These are phyloP conservation scores for Teinopalpus imperialis DNA, from an alignment of 2,888 invertebrate species.

Conservation along the genomic window DNA sequence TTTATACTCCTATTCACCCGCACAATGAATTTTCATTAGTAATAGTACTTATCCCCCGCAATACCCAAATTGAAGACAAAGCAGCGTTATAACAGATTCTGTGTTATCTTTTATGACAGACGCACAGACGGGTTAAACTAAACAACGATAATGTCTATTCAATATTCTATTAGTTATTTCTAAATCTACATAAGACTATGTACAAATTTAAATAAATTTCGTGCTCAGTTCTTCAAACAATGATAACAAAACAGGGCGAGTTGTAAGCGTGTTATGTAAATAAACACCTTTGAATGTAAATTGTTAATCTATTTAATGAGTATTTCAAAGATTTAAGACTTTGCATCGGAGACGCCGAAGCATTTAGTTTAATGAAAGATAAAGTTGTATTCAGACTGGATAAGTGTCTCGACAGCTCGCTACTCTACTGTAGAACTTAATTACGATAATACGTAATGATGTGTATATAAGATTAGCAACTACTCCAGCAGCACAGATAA, in stretches of 20 bases:
- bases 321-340: constrained; percentile 17
- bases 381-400: constrained; percentile 3
- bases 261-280: constrained; percentile 25
- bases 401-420: background rate
- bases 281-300: constrained; percentile 26
- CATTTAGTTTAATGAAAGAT: constrained; percentile 17
- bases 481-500: too few relatives aligned
- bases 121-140: constrained; percentile 18
- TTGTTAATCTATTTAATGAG: constrained; percentile 19
- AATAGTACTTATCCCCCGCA: constrained; percentile 4
- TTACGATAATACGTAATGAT: background rate
- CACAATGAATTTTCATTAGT: constrained; percentile 17
- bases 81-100: constrained; percentile 5
- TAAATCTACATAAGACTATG: constrained; percentile 12
- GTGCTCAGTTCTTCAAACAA: constrained; percentile 22
- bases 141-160: constrained; percentile 12
- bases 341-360: constrained; percentile 6
- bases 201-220: constrained; percentile 22
- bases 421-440: constrained; percentile 3
- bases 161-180: constrained; percentile 19
- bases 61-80: constrained; percentile 14
- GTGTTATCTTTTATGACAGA: constrained; percentile 17
- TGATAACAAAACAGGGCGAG: constrained; percentile 21
- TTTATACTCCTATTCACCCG: too few relatives aligned
- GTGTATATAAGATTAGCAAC: too few relatives aligned